phyloP scores from a whole-genome alignment of 1,140 invertebrate species.

The Cyrtorhinus lividipennis region DNA sequence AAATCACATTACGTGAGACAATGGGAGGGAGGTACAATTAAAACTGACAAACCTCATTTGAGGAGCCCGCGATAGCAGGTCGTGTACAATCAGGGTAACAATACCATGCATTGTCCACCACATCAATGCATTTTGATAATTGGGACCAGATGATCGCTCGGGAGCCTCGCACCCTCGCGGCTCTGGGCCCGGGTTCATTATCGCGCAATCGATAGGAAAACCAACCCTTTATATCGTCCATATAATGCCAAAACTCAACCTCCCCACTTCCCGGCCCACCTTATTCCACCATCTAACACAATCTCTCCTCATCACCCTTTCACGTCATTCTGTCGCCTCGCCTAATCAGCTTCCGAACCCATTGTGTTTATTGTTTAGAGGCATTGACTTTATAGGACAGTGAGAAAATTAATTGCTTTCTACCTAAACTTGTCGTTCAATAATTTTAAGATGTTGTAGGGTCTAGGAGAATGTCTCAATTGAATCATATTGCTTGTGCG shows the following conservation, averaged over 20 bases:
- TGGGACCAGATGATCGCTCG: not conserved
- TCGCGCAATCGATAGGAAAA: not conserved
- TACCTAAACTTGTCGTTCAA: no score
- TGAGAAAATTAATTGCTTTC: no score
- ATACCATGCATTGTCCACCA: conserved; percentile 8
- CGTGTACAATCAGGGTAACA: conserved; percentile 8
- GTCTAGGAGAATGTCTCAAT: no score
- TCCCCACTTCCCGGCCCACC: no score
- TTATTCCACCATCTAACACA: no score
- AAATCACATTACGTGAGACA: conserved; percentile 5
- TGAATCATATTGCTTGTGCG: no score
- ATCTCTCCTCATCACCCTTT: not conserved
- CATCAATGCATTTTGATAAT: conserved; percentile 13
- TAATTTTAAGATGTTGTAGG: no score
- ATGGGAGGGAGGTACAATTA: not conserved
- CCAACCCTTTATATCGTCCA: not conserved
- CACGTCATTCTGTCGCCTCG: not conserved
- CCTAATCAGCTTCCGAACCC: not conserved
- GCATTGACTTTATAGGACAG: no score
- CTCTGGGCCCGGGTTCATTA: no score
- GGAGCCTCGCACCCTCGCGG: no score
- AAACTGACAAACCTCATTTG: conserved; percentile 14
- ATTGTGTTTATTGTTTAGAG: no score
- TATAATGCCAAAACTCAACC: not conserved
- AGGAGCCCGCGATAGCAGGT: no score